Conservation (phyloP, 2,888 invertebrate genomes). For the Crematogaster levior region DNA sequence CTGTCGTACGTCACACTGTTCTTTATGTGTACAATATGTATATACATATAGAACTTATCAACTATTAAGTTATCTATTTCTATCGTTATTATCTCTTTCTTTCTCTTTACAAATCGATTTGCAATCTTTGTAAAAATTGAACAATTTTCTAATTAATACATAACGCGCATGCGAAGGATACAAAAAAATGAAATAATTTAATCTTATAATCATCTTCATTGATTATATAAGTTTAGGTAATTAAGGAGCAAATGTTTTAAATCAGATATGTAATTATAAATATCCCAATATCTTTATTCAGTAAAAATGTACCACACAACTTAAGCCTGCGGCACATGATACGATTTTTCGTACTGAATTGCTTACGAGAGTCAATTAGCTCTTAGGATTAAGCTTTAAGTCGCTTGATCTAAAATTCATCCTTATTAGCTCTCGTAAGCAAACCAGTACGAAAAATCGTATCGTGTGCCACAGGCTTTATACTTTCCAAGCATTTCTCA, state of each 20-base stretch:
- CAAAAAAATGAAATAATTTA: not conserved
- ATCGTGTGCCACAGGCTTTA: too few relatives aligned
- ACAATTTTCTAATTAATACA: not conserved
- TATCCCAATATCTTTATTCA: not conserved
- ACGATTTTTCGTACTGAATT: too few relatives aligned
- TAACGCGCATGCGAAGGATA: not conserved
- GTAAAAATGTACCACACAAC: not conserved
- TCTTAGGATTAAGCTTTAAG: too few relatives aligned
- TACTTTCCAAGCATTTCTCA: too few relatives aligned
- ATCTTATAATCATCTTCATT: not conserved
- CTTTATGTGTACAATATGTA: too few relatives aligned
- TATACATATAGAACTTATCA: too few relatives aligned
- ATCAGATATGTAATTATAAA: not conserved
- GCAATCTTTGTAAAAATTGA: conserved; percentile 1
- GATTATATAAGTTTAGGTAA: not conserved
- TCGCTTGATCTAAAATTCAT: too few relatives aligned
- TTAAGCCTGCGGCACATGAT: too few relatives aligned
- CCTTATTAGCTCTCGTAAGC: too few relatives aligned
- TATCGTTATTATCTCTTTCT: not conserved
- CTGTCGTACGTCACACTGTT: too few relatives aligned
- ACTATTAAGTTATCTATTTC: not conserved
- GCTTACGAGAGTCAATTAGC: too few relatives aligned
- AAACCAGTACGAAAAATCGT: too few relatives aligned
- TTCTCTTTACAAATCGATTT: not conserved
- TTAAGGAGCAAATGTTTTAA: not conserved